Evolutionary conservation across 2,113 vertebrate genomes (phyloP).

Genomic region (Onychorhynchus coronatus): DNA sequence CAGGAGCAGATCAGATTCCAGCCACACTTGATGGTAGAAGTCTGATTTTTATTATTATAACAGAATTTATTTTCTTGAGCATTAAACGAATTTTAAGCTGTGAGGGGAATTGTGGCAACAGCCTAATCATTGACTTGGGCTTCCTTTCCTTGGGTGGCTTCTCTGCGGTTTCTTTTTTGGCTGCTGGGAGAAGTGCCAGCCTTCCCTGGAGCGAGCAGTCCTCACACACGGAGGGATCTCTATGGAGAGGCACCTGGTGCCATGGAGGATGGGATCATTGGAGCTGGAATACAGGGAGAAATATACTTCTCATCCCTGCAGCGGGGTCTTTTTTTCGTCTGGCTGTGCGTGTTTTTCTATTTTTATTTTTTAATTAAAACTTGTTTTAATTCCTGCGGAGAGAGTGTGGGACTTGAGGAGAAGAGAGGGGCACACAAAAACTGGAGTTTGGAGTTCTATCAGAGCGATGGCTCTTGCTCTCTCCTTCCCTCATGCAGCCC

Average conservation of each 20-base stretch:
- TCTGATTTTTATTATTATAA: constrained; percentile 41
- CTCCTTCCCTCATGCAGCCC: constrained; percentile 15
- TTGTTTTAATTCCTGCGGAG: constrained; percentile 46
- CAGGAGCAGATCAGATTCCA: constrained; percentile 41
- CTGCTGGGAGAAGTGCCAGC: constrained; percentile 26
- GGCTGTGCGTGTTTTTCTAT: constrained; percentile 57
- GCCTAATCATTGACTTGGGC: constrained; percentile 15
- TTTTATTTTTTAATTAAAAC: constrained; percentile 38
- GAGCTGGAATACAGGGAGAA: constrained; percentile 38
- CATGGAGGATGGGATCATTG: background rate
- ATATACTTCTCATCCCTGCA: constrained; percentile 12
- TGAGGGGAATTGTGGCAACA: background rate
- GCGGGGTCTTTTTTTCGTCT: constrained; percentile 4
- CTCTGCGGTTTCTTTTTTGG: background rate
- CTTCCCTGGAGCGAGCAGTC: background rate
- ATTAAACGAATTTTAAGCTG: constrained; percentile 45
- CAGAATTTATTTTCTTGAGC: constrained; percentile 55
- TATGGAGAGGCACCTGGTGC: background rate
- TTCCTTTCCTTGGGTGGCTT: constrained; percentile 45
- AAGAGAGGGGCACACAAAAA: constrained; percentile 5
- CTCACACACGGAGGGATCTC: background rate
- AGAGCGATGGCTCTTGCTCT: constrained; percentile 9
- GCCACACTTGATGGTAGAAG: background rate
- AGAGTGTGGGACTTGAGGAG: constrained; percentile 51
- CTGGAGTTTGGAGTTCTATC: background rate